These are phyloP conservation scores for Chrosomus eos DNA, from an alignment of 2,797 vertebrate genomes.

Conservation along the genomic window DNA sequence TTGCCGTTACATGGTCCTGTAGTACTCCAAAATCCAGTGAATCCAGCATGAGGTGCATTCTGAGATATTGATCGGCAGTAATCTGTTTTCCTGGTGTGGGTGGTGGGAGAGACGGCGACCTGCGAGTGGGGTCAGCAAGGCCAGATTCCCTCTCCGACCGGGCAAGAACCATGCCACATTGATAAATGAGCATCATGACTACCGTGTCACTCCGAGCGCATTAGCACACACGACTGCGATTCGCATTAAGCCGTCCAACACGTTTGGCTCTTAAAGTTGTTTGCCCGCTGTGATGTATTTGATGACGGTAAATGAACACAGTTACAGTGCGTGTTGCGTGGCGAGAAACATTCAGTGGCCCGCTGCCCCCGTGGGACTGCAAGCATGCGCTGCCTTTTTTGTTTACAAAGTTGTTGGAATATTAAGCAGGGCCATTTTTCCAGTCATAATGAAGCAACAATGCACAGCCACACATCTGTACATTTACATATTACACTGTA, in stretches of 20 bases:
- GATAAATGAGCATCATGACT: constrained; percentile 72
- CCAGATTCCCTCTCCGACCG: constrained; percentile 54
- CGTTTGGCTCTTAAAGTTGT: constrained; percentile 57
- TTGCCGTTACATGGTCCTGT: constrained; percentile 3
- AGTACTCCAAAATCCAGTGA: constrained; percentile 37
- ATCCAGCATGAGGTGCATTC: constrained; percentile 29
- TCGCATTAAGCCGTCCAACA: constrained; percentile 68
- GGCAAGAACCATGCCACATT: constrained; percentile 64
- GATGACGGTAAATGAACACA: constrained; percentile 47
- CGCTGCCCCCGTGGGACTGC: constrained; percentile 60
- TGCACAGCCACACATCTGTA: constrained; percentile 72
- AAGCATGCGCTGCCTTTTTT: constrained; percentile 69
- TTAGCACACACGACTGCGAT: constrained; percentile 70
- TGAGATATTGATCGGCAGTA: constrained; percentile 48
- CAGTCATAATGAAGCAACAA: constrained; percentile 68
- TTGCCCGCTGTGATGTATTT: constrained; percentile 42
- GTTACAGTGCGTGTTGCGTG: constrained; percentile 29
- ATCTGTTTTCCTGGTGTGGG: constrained; percentile 59
- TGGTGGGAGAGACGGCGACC: constrained; percentile 51
- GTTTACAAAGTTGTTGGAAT: constrained; percentile 77
- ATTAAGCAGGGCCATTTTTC: constrained; percentile 69
- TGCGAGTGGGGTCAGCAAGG: constrained; percentile 58
- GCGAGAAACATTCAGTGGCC: constrained; percentile 63
- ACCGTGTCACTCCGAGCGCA: constrained; percentile 67
- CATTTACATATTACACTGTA: constrained; percentile 70